Percentiles rank a stretch among this genome's conserved stretches.
Evolutionary conservation across 2,113 vertebrate genomes (phyloP).

Genomic region (Colossoma macropomum): DNA sequence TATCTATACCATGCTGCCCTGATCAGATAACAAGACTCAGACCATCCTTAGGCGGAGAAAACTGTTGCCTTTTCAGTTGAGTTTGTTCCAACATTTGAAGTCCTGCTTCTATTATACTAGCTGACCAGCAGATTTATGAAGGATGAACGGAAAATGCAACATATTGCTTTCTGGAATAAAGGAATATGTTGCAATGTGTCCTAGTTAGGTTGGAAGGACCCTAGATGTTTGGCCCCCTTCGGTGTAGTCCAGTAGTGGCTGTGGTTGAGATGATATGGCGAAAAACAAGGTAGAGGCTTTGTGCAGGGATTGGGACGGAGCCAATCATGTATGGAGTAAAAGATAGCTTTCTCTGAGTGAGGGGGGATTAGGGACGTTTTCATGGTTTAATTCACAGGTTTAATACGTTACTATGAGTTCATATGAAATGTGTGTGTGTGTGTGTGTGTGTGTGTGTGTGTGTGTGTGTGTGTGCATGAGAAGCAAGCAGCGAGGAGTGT

Average conservation of each 20-base stretch:
- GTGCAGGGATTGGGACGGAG: constrained; percentile 13
- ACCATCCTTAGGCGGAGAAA: neutral
- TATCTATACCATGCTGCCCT: too few relatives aligned
- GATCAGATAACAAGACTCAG: too few relatives aligned
- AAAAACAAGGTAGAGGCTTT: constrained; percentile 19
- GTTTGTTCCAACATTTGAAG: too few relatives aligned
- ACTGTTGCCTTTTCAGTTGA: neutral
- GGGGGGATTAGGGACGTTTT: constrained; percentile 35
- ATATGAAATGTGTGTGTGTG: constrained; percentile 42
- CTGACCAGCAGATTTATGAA: neutral
- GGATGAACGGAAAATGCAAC: neutral
- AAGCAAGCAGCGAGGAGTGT: constrained; percentile 36
- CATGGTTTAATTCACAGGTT: constrained; percentile 48
- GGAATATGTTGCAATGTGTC: neutral
- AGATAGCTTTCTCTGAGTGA: constrained; percentile 30
- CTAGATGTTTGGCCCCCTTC: neutral
- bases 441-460: constrained; percentile 41
- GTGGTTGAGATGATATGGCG: constrained; percentile 13
- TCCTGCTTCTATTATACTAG: neutral
- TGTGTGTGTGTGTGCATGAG: constrained; percentile 59
- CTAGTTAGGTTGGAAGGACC: neutral
- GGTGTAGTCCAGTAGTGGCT: neutral
- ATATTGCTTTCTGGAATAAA: neutral
- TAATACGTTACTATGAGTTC: constrained; percentile 25
- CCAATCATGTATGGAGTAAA: constrained; percentile 23